Evolutionary conservation across 2,113 vertebrate genomes (phyloP), one percentile per base, ranked within the genome.

Genomic region (Ovibos moschatus): DNA sequence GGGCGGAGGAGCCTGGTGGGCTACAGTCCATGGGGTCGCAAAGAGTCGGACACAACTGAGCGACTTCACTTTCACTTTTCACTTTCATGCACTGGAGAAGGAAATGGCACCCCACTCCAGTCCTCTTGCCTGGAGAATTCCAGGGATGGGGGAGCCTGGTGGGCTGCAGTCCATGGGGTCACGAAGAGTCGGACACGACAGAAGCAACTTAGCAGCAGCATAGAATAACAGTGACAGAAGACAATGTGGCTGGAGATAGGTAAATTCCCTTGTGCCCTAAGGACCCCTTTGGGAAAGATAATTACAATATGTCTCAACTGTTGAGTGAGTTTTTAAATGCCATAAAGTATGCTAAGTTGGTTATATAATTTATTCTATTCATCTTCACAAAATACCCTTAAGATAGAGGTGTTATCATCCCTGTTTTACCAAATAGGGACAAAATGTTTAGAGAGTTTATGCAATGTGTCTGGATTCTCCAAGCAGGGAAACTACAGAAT

Each of bases 241-340:
- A 82, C 45, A 6, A 71, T 86, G 15, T 17, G 3, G 33, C 30
- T 16, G 90, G 27, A 86, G 28, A 62, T 36, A 88, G 45, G 28
- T 87, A 79, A 95, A 95, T 87, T 85, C 27, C 12, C 40, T 74
- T 86, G 51, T 58, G 43, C 36, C n/a, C 92, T 84, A 58, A 83
- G n/a, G 92, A 76, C 36, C 47, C 36, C 60, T 33, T 86, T 91
- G 64, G 78, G 27, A 50, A 64, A 92, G 51, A 55, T 40, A 94
- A 71, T 78, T 87, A 36, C 17, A 79, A 43, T 12, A n/a, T 45
- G 28, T 30, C n/a, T 62, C 15, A 90, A 57, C 21, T 55, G 45
- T 15, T 27, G 28, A 62, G 14, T 40, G 8, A 1, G 4, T 28
- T 91, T 95, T 71, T 47, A 62, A 47, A 53, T 27, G 10, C 5